A percentile compares a stretch with the other conserved stretches of the same genome.
These are phyloP conservation scores for Trachythela sp. DNA, from an alignment of 64 coral and sea anemone species.

Conservation along the genomic window DNA sequence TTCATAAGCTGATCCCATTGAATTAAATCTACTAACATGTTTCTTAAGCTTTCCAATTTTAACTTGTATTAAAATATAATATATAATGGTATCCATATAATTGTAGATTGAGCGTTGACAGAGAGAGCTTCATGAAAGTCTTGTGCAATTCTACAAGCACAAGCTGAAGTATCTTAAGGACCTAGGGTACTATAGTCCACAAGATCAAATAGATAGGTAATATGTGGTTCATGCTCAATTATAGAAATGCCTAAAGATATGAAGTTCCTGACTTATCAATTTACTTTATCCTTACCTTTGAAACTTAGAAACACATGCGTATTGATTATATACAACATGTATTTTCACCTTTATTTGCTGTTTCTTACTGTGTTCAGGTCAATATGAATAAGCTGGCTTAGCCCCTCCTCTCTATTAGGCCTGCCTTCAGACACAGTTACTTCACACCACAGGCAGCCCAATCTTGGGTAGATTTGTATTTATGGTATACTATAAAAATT, in stretches of 20 bases:
- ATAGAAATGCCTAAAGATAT: background rate
- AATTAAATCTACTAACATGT: no score
- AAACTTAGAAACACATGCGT: background rate
- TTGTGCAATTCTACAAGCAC: conserved; percentile 20
- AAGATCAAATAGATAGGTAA: conserved; percentile 1
- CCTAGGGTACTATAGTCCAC: background rate
- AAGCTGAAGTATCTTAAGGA: background rate
- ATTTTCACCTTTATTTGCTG: background rate
- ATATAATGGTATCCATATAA: background rate
- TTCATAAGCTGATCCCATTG: no score
- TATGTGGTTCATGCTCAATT: background rate
- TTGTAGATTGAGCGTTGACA: background rate
- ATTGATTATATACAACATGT: background rate
- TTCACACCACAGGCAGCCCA: no score
- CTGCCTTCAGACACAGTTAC: background rate
- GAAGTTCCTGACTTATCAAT: background rate
- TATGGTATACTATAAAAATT: no score
- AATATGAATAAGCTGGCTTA: no score
- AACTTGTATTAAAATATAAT: background rate
- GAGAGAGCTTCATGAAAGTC: background rate
- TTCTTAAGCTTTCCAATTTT: background rate
- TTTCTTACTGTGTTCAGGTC: no score
- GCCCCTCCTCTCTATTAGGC: no score
- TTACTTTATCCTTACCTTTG: no score
- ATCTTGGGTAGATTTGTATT: no score